Base-by-base conservation (phyloP, 2,113 vertebrate species). In the Motacilla tschutschensis region DNA sequence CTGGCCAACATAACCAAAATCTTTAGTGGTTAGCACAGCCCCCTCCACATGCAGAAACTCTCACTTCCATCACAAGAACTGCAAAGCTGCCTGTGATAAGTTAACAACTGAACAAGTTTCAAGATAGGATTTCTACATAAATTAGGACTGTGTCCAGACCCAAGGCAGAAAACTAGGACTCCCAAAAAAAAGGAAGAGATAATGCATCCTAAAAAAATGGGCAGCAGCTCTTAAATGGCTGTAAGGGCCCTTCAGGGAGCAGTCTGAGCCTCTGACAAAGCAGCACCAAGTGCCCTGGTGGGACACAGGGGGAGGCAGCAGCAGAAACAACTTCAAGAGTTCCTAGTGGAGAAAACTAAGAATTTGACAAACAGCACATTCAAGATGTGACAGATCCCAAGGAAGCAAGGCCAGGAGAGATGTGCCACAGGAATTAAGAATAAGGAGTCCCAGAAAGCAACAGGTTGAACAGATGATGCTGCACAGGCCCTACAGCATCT, bases 121-220 rank as follows among this genome's bases (percentile, higher is more conserved):
- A 82, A 85, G 55, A 90, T 19, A 67, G 47, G 71, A 85, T 73
- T 81, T 79, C 64, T 55, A 70, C 67, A 79, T 82, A 84, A 84
- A 79, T 89, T 74, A 92, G 87, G 65, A 89, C 21, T 59, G 48
- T 3, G 14, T 85, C 67, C 86, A 92, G 81, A 71, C 38, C 64
- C 4, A 8, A 88, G 71, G 44, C 53, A 77, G 57, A 40, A 90
- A 93, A 83, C 76, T 81, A 72, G 65, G 62, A 60, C 83, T 91
- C n/a, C 10, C 0, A 1, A 79, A 74, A 85, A 33, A 76, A 89
- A 70, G 36, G 14, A 66, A 70, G 33, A 80, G 38, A 67, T 18
- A 47, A 2, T 31, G 14, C 26, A 58, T 22, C 69, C 46, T 28
- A 12, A 87, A 69, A 89, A 89, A 83, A 36, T 0, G 9, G 22